A percentile compares a stretch with the other conserved stretches of the same genome.
phyloP scores from a whole-genome alignment of 1,140 invertebrate species.

The Temnothorax curvispinosus region DNA sequence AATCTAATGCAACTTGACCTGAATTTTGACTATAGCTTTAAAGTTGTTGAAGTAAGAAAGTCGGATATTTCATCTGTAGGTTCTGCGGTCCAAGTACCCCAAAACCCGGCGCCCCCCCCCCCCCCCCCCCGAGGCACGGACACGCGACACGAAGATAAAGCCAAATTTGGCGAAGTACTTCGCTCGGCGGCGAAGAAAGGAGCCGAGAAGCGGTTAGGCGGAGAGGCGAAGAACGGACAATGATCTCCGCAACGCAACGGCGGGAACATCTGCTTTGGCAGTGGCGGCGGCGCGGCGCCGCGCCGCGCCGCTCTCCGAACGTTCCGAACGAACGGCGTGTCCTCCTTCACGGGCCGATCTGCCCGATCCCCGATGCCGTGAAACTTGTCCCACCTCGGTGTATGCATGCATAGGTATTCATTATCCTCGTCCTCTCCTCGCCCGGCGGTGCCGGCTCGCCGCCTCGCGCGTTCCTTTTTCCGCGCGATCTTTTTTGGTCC shows the following conservation, averaged over 20 bases:
- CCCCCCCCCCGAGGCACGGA: background rate
- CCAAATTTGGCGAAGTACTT: slow-evolving; percentile 13
- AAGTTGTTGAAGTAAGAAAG: background rate
- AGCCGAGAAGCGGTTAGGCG: background rate
- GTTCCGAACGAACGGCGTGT: slow-evolving; percentile 52
- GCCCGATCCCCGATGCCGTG: slow-evolving; percentile 68
- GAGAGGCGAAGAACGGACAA: slow-evolving; percentile 64
- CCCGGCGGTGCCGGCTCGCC: background rate
- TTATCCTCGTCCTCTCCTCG: slow-evolving; percentile 75
- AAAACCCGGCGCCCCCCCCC: background rate
- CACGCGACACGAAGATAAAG: slow-evolving; percentile 25
- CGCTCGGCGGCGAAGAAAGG: slow-evolving; percentile 34
- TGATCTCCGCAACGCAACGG: slow-evolving; percentile 60
- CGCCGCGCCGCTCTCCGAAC: slow-evolving; percentile 68
- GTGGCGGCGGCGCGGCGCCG: slow-evolving; percentile 27
- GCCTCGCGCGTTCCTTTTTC: slow-evolving; percentile 71
- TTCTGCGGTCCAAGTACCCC: too few relatives aligned
- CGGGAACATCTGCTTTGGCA: slow-evolving; percentile 70
- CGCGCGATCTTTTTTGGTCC: slow-evolving; percentile 80
- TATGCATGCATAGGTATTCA: slow-evolving; percentile 78
- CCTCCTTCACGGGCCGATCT: slow-evolving; percentile 73
- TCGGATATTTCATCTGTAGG: background rate
- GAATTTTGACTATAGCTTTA: background rate
- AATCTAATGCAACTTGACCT: background rate
- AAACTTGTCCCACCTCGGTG: slow-evolving; percentile 81